Evolutionary conservation across 1,140 invertebrate species (phyloP).

Genomic region (Bombus superbus): DNA sequence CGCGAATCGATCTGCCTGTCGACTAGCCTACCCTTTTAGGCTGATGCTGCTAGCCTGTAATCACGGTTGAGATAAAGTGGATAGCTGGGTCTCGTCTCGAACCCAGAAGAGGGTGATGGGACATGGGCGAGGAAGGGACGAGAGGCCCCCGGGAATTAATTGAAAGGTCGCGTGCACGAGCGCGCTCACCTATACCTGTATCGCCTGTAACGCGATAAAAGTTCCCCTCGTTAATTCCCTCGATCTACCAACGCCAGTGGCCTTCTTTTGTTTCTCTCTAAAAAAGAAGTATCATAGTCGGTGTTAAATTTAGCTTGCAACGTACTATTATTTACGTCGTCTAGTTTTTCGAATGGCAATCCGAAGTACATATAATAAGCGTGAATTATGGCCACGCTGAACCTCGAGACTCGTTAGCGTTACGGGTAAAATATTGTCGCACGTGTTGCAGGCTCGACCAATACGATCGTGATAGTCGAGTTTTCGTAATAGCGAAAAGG

Average conservation of each 20-base stretch:
- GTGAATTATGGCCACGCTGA: too few species aligned
- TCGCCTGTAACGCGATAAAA: conserved; percentile 35
- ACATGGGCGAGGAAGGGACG: neutral
- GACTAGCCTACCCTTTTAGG: conserved; percentile 54
- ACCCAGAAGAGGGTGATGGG: conserved; percentile 8
- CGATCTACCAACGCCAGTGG: conserved; percentile 3
- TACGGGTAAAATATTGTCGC: too few species aligned
- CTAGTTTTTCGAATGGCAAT: too few species aligned
- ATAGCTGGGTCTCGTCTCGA: conserved; percentile 49
- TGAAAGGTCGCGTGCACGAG: conserved; percentile 37
- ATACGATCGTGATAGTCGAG: too few species aligned
- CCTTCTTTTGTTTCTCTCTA: neutral
- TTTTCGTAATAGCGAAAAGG: too few species aligned
- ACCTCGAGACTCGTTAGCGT: too few species aligned
- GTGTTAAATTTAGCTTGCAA: too few species aligned
- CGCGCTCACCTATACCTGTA: neutral
- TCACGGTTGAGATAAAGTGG: conserved; percentile 58
- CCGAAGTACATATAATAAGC: too few species aligned
- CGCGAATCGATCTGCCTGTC: conserved; percentile 51
- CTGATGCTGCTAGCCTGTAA: conserved; percentile 56
- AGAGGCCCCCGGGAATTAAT: conserved; percentile 43
- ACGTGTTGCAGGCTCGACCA: too few species aligned
- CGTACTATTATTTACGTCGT: too few species aligned
- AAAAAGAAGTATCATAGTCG: neutral
- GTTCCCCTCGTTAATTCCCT: conserved; percentile 47